Base-by-base conservation (phyloP, 2,888 invertebrate genomes). In the Pemphredon lugubris region DNA sequence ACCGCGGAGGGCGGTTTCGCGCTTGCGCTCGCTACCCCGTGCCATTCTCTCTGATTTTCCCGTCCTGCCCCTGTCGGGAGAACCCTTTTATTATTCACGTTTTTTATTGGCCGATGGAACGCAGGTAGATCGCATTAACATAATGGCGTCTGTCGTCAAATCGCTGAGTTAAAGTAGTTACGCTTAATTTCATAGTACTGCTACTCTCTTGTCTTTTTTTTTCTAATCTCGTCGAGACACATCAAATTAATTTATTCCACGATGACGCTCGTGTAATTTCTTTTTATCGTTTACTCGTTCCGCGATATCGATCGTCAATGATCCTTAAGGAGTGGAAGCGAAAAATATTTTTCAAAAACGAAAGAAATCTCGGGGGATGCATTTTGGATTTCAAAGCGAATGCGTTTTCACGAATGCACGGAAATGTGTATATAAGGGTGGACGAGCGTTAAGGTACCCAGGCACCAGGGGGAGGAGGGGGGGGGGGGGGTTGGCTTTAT, bases 1-100 rank as follows among this genome's bases (percentile, higher is more conserved):
- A 77, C 60, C 73, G 79, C 65, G 69, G 75, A 86, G 88, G 88
- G 88, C 87, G 88, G 86, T 83, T 81, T 86, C 88, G 87, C 89
- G 88, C 86, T 81, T 88, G 89, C 89, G 89, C 88, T 68, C 37
- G 58, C 79, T 80, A 83, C 82, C n/a, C 83, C 84, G 83, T 83
- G 64, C 82, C 67, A 39, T 66, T 44, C 58, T 68, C 48, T 50
- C 70, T 42, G 39, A 58, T 45, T 48, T 48, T 45, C 61, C 47
- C 53, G 21, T 11, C 59, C 67, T 26, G n/a, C 74, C 70, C 65
- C 54, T 21, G 18, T 20, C 37, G 20, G 18, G 14, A 13, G 61
- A 26, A 18, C 53, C 76, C 81, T 72, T 81, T 86, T 81, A 83
- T 83, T 85, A 85, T 85, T 85, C 86, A 84, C 79, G 72, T 76